Conservation (phyloP, 2,113 vertebrate genomes). For the Ibidorhyncha struthersii region DNA sequence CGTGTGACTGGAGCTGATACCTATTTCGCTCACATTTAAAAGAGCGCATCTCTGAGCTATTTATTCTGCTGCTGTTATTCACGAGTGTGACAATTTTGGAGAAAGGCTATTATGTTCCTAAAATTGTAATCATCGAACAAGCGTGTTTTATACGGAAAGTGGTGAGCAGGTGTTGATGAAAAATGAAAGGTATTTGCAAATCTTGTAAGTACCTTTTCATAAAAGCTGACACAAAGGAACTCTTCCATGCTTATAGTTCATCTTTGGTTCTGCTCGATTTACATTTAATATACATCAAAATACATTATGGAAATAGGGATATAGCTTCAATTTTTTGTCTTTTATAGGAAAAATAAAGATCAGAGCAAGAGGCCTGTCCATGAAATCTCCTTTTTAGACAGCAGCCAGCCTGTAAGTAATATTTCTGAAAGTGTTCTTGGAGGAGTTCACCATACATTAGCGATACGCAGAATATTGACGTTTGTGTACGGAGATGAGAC, state of each 20-base stretch:
- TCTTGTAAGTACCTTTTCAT: not conserved
- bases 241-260: not conserved
- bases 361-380: not conserved
- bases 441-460: not conserved
- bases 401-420: not conserved
- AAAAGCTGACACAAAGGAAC: not conserved
- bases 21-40: too few relatives aligned
- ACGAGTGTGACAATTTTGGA: not conserved
- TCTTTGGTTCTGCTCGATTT: not conserved
- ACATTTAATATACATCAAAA: not conserved
- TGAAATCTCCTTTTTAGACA: conserved; percentile 33
- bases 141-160: not conserved
- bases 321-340: not conserved
- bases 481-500: not conserved
- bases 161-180: not conserved
- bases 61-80: not conserved
- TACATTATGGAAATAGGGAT: not conserved
- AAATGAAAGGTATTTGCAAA: conserved; percentile 9
- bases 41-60: not conserved
- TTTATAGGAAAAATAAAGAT: conserved; percentile 1
- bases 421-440: not conserved
- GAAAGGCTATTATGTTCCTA: not conserved
- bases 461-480: not conserved
- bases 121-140: not conserved
- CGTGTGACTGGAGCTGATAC: not conserved